A percentile compares a stretch with the other conserved stretches of the same genome.
These are phyloP conservation scores for Trissonchulus sp. DNA, from an alignment of 2,888 invertebrate species.

Conservation along the genomic window DNA sequence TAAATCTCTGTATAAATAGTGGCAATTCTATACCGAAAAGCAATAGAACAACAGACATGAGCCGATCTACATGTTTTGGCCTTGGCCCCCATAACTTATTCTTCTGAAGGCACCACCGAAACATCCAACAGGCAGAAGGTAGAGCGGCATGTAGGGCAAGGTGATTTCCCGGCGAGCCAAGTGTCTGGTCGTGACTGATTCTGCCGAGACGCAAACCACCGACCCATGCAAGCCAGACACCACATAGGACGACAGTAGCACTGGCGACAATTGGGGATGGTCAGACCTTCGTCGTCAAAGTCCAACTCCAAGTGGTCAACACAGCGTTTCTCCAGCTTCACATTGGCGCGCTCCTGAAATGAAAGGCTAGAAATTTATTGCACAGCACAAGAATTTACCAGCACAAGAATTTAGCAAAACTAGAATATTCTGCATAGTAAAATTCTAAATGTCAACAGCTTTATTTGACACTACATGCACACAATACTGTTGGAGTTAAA, in stretches of 20 bases:
- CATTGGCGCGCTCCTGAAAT: constrained; percentile 49
- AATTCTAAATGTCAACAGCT: too few species aligned
- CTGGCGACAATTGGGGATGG: constrained; percentile 44
- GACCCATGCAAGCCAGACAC: constrained; percentile 51
- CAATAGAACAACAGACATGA: too few species aligned
- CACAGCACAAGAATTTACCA: too few species aligned
- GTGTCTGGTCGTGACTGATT: constrained; percentile 53
- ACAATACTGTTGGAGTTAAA: too few species aligned
- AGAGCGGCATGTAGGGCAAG: constrained; percentile 56
- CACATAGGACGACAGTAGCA: constrained; percentile 57
- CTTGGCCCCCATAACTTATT: too few species aligned
- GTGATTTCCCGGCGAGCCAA: constrained; percentile 54
- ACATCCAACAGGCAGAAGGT: constrained; percentile 57
- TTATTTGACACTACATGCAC: too few species aligned
- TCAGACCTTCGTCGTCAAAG: constrained; percentile 37
- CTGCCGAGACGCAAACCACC: constrained; percentile 56
- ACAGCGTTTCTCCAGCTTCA: constrained; percentile 54
- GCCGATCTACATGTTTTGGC: too few species aligned
- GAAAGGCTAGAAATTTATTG: too few species aligned
- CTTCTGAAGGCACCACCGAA: constrained; percentile 35
- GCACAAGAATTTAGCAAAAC: too few species aligned
- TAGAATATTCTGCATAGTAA: too few species aligned
- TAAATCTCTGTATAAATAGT: too few species aligned
- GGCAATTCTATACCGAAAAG: too few species aligned
- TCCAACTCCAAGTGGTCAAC: constrained; percentile 33